Base-by-base conservation (phyloP, 35 echinoderm and acorn worm species). In the Amphiura filiformis region DNA sequence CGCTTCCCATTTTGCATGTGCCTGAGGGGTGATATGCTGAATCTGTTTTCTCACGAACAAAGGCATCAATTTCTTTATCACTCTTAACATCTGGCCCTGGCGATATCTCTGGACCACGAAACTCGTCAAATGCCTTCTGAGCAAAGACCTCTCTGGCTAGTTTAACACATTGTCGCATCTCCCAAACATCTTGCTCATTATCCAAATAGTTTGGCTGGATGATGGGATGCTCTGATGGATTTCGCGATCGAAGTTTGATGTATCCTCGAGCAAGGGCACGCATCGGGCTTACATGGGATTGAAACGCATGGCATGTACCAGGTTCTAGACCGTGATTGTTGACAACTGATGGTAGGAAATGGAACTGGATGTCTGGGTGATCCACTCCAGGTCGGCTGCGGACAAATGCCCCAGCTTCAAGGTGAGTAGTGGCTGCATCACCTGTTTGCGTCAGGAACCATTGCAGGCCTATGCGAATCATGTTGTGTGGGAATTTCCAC, bases 401-500 rank as follows among this genome's bases (percentile, higher is more conserved):
- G 41, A 98, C 90, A 77, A 98, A 52, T n/a, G n/a, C n/a, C n/a
- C n/a, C n/a, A n/a, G n/a, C n/a, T n/a, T n/a, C n/a, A n/a, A 97
- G 84, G 76, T 99, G 96, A 30, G 87, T 40, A 36, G 93, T 87
- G 15, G 96, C 96, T 36, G 84, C 96, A 49, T 87, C 84, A 41
- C 96, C 96, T 28, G 77, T 99, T 80, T 95, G 87, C 56, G 87
- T 86, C 12, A 99, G 38, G 77, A 99, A 93, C 96, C 94, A 34
- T 94, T 76, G 23, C 94, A 56, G 20, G 93, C 96, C 40, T 95
- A 88, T n/a, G 35, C 84, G 88, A 31, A 99, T 78, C 96, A 99
- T 99, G 18, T 95, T 91, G 82, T 94, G 90, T 17, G 93, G 96
- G 80, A 99, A 99, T 78, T 95, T 94, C 96, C 96, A n/a, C 81